Percentiles rank a stretch among this genome's conserved stretches.
Conservation (phyloP, 2,113 vertebrate genomes). For the Arvicanthis niloticus region DNA sequence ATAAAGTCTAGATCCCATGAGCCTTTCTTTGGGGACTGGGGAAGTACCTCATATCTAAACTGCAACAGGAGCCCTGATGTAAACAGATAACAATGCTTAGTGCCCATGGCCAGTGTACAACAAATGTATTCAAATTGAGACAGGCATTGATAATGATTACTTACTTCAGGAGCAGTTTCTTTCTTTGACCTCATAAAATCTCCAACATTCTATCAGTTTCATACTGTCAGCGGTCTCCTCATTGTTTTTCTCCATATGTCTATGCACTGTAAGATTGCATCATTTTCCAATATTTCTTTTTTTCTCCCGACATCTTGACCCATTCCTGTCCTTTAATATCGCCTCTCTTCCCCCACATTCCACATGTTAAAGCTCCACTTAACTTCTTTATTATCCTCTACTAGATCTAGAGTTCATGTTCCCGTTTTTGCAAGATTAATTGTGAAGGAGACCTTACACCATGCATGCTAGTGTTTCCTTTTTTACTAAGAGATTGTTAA, state of each 20-base stretch:
- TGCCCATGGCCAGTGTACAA: background rate
- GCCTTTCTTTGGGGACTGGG: background rate
- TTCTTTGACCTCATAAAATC: background rate
- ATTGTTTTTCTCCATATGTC: background rate
- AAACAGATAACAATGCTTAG: background rate
- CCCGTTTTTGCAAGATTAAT: background rate
- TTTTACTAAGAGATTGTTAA: background rate
- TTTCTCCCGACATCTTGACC: background rate
- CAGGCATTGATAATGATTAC: background rate
- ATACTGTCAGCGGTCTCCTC: rapidly evolving
- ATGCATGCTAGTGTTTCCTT: too few relatives aligned
- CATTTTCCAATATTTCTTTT: background rate
- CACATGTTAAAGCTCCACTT: background rate
- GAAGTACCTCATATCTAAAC: background rate
- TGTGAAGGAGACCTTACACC: background rate
- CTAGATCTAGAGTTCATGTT: background rate
- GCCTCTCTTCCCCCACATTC: background rate
- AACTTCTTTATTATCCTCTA: background rate
- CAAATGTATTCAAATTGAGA: background rate
- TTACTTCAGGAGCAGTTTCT: background rate
- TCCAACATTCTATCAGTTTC: background rate
- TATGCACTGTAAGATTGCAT: background rate
- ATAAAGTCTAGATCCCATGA: background rate
- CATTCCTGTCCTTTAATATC: background rate
- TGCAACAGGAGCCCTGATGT: too few relatives aligned